Evolutionary conservation across 2,888 invertebrate genomes (phyloP).

Genomic region (Nezara viridula): DNA sequence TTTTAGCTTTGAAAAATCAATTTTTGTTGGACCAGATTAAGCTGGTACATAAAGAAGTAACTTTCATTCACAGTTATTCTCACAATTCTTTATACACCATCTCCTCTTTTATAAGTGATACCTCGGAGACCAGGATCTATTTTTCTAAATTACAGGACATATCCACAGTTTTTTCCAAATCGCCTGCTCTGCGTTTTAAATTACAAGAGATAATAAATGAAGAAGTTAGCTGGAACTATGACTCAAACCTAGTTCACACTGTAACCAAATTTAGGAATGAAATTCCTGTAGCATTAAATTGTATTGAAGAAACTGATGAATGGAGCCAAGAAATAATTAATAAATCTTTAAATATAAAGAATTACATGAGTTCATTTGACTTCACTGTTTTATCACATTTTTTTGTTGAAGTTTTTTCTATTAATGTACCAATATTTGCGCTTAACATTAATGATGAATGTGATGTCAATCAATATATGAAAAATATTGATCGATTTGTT

Average conservation of each 20-base stretch:
- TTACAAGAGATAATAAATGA: background rate
- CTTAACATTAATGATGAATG: background rate
- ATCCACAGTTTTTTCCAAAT: background rate
- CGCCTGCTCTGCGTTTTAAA: background rate
- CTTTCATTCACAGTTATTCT: background rate
- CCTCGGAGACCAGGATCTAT: background rate
- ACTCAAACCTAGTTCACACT: background rate
- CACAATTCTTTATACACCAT: background rate
- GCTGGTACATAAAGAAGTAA: background rate
- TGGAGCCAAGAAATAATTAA: background rate
- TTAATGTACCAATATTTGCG: background rate
- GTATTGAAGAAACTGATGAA: background rate
- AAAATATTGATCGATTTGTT: background rate
- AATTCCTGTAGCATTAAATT: background rate
- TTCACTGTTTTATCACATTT: background rate
- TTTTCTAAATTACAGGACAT: background rate
- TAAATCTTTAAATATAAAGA: background rate
- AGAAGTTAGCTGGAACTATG: background rate
- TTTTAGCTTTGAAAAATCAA: background rate
- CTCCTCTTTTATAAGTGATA: background rate
- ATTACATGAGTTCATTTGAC: background rate
- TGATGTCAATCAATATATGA: background rate
- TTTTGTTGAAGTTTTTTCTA: background rate
- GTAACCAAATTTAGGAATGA: background rate
- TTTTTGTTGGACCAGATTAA: background rate